Evolutionary conservation across 2,797 vertebrate genomes (phyloP).

Genomic region (Carapus acus): DNA sequence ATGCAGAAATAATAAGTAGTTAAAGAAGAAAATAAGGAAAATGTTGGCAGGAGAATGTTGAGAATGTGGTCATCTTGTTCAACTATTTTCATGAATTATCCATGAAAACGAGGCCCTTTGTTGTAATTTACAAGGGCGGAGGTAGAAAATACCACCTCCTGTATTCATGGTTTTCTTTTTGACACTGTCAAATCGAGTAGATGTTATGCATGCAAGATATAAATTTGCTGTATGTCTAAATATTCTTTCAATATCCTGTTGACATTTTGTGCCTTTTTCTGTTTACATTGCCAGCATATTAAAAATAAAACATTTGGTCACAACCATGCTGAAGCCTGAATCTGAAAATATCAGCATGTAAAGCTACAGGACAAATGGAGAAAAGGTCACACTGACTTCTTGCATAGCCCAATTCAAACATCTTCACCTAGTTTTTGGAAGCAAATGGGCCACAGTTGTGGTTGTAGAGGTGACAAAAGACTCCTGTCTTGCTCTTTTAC

Average conservation of each 20-base stretch:
- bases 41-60: conserved; percentile 35
- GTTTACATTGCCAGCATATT: conserved; percentile 50
- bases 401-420: conserved; percentile 83
- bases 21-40: conserved; percentile 30
- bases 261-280: conserved; percentile 82
- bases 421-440: conserved; percentile 36
- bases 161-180: conserved; percentile 43
- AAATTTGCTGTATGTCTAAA: conserved; percentile 65
- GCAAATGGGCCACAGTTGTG: conserved; percentile 15
- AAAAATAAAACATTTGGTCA: conserved; percentile 90
- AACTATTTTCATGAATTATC: conserved; percentile 20
- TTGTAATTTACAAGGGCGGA: conserved; percentile 32
- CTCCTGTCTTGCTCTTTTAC: not conserved
- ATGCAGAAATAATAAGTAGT: conserved; percentile 65
- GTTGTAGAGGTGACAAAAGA: conserved; percentile 15
- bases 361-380: conserved; percentile 76
- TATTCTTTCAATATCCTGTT: conserved; percentile 53
- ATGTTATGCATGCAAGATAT: conserved; percentile 76
- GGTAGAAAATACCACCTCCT: conserved; percentile 36
- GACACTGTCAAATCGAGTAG: conserved; percentile 54
- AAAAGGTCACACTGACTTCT: conserved; percentile 65
- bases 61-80: conserved; percentile 27
- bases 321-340: conserved; percentile 83
- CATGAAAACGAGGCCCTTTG: conserved; percentile 27
- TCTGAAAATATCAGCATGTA: conserved; percentile 74